Percentiles rank a stretch among this genome's conserved stretches.
These are phyloP conservation scores for Eupithecia centaureata DNA, from an alignment of 2,888 invertebrate species.

Conservation along the genomic window DNA sequence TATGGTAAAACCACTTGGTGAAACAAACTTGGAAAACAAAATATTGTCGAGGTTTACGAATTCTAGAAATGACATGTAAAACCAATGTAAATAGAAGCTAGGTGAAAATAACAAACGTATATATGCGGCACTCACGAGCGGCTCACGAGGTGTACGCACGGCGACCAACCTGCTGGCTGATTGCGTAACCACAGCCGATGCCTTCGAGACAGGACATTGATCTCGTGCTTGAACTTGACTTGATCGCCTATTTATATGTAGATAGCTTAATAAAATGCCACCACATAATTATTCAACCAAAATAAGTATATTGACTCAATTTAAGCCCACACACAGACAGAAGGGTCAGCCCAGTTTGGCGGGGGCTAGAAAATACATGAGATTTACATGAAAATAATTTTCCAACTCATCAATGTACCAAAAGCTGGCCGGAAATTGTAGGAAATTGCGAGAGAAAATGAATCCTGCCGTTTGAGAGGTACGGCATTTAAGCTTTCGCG, in stretches of 20 bases:
- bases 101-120: slow-evolving; percentile 21
- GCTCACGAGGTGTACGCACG: slow-evolving; percentile 48
- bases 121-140: slow-evolving; percentile 49
- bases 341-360: slow-evolving; percentile 5
- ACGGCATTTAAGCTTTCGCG: slow-evolving; percentile 56
- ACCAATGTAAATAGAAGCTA: background rate
- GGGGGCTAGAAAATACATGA: slow-evolving; percentile 18
- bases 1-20: background rate
- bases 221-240: slow-evolving; percentile 75
- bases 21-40: too few relatives aligned
- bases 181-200: slow-evolving; percentile 63
- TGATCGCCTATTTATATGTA: slow-evolving; percentile 10
- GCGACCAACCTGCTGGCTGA: slow-evolving; percentile 52
- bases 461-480: slow-evolving; percentile 77
- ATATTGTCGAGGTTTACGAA: background rate
- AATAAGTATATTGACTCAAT: background rate
- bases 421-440: slow-evolving; percentile 82
- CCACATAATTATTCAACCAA: background rate
- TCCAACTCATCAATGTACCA: slow-evolving; percentile 72
- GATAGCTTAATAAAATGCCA: background rate
- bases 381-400: slow-evolving; percentile 69
- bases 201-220: slow-evolving; percentile 67
- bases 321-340: background rate
- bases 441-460: slow-evolving; percentile 84
- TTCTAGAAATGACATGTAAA: background rate